Percentiles rank a stretch among this genome's conserved stretches.
These are phyloP conservation scores for Petromus typicus DNA, from an alignment of 2,113 vertebrate species.

Conservation along the genomic window DNA sequence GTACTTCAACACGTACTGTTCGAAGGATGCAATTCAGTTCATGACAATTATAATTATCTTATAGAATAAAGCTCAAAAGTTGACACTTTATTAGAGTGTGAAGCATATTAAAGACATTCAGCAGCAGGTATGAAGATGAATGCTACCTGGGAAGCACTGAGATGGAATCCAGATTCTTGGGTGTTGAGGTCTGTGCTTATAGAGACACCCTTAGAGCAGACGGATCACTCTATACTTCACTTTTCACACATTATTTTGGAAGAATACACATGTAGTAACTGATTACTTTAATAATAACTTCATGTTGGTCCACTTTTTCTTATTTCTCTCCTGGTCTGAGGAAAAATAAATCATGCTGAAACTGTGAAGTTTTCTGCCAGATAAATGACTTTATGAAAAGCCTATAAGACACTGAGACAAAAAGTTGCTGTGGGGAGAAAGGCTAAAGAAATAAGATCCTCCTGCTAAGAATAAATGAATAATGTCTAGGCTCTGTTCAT, in stretches of 20 bases:
- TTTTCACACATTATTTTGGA: neutral
- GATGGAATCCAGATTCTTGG: neutral
- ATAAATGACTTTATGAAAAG: conserved; percentile 50
- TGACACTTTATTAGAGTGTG: neutral
- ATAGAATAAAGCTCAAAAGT: neutral
- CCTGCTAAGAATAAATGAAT: conserved; percentile 66
- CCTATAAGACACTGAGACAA: neutral
- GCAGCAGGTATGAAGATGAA: neutral
- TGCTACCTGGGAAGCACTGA: neutral
- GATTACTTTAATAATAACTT: neutral
- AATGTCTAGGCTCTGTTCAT: conserved; percentile 53
- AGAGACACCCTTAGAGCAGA: neutral
- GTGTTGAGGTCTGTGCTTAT: neutral
- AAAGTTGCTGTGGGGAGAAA: neutral
- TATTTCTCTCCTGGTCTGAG: neutral
- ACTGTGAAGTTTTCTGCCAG: neutral
- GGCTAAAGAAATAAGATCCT: conserved; percentile 42
- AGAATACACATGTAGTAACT: neutral
- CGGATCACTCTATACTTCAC: neutral
- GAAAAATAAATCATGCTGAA: conserved; percentile 5
- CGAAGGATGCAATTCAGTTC: neutral
- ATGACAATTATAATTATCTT: neutral
- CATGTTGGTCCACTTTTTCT: neutral
- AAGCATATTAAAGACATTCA: neutral
- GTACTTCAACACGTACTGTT: neutral